Base-by-base conservation (phyloP, 1,140 invertebrate genomes). In the Lucilia sericata region DNA sequence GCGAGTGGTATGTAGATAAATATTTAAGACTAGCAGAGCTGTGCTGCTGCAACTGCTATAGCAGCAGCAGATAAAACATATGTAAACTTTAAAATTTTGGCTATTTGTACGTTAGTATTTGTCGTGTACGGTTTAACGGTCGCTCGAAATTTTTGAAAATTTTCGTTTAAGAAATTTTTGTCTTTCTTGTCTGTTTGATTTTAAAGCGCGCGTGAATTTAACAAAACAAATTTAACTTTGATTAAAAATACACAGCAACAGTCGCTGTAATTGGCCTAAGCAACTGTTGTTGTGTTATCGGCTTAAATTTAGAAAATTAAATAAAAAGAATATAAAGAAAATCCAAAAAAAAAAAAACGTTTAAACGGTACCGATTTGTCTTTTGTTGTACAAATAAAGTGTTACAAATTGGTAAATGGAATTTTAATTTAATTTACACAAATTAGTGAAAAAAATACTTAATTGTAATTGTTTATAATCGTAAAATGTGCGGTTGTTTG, bases 101-200 rank as follows among this genome's bases (percentile, higher is more conserved):
- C 76, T 80, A 80, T 80, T 80, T 80, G 76, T 80, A 49, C 76
- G 76, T n/a, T 80, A 49, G 76, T 80, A 25, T 80, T 80, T 25
- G 42, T 80, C 76, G 76, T 5, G 74, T 49, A 25, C 42, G 76
- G 7, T 80, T 80, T 49, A 42, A 42, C 42, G n/a, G 65, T 25
- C 21, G 51, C n/a, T 70, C 65, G 65, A 70, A 25, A 25, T 70
- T 8, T 70, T 70, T n/a, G 1, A 17, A 55, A 55, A 70, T 70
- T 60, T 60, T n/a, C 25, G 13, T 60, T n/a, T n/a, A n/a, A n/a
- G n/a, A n/a, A n/a, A n/a, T n/a, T n/a, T n/a, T n/a, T 3, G 14
- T 17, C 13, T 2, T 17, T 60, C n/a, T 14, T 17, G 1, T 0
- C n/a, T 60, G 13, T 5, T 60, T n/a, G 5, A 17, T 17, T 19